phyloP scores from a whole-genome alignment of 2,888 invertebrate species.

The Portevinia maculata region DNA sequence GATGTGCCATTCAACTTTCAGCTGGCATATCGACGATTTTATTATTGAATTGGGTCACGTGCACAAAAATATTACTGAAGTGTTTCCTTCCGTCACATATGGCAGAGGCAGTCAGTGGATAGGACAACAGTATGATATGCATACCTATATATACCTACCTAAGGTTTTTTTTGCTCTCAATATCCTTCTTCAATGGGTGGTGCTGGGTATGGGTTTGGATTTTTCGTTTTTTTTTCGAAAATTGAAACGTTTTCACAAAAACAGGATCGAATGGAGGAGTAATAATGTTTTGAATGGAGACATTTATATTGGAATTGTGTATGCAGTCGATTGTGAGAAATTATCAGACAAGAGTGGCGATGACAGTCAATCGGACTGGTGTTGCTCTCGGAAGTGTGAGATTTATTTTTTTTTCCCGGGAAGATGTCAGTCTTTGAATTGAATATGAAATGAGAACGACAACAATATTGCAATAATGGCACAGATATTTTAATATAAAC shows the following conservation, averaged over 20 bases:
- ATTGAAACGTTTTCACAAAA: slow-evolving; percentile 21
- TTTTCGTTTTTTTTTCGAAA: slow-evolving; percentile 45
- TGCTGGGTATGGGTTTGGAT: slow-evolving; percentile 28
- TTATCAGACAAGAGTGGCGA: slow-evolving; percentile 47
- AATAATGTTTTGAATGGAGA: slow-evolving; percentile 39
- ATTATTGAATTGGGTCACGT: slow-evolving; percentile 72
- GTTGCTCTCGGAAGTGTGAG: slow-evolving; percentile 37
- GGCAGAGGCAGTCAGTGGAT: slow-evolving; percentile 26
- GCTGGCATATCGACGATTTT: slow-evolving; percentile 41
- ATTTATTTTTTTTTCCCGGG: slow-evolving; percentile 34
- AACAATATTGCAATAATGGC: no score
- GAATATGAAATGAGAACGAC: no score
- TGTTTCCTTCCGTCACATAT: slow-evolving; percentile 72
- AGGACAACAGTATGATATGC: slow-evolving; percentile 45
- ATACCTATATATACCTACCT: no score
- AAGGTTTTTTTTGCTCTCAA: slow-evolving; percentile 2
- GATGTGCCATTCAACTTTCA: slow-evolving; percentile 57
- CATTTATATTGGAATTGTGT: slow-evolving; percentile 69
- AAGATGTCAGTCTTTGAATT: no score
- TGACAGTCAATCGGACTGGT: slow-evolving; percentile 35
- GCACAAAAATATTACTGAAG: slow-evolving; percentile 71
- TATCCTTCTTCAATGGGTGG: background rate
- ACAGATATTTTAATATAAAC: no score
- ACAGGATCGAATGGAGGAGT: slow-evolving; percentile 17
- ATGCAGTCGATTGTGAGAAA: slow-evolving; percentile 70